Conservation (phyloP, 2,113 vertebrate species). For the Emberiza fucata region DNA sequence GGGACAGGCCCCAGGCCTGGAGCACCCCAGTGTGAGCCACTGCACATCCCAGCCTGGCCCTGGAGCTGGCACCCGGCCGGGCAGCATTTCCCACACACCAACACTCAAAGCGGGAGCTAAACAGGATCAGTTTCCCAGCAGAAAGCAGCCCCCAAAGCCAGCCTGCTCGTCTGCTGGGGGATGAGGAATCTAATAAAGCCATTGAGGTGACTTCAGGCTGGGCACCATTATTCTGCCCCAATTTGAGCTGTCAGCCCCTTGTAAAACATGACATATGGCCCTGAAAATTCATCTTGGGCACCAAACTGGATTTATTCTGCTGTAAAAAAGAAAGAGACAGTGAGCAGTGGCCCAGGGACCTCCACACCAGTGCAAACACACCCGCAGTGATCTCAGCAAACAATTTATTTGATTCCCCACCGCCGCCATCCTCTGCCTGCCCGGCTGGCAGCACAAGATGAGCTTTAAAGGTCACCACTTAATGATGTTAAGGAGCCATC, state of each 20-base stretch:
- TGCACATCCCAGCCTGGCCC: not conserved
- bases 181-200: conserved; percentile 22
- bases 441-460: conserved; percentile 28
- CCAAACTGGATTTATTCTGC: conserved; percentile 58
- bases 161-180: not conserved
- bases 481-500: conserved; percentile 47
- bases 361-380: not conserved
- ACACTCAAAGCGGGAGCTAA: not conserved
- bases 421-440: not conserved
- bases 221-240: conserved; percentile 43
- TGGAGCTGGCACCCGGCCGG: not conserved
- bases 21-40: not conserved
- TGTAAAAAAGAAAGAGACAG: conserved; percentile 37
- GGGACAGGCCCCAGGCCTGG: too few species aligned
- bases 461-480: conserved; percentile 63
- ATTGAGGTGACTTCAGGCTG: not conserved
- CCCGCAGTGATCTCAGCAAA: conserved; percentile 4
- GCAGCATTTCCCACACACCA: not conserved
- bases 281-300: conserved; percentile 29
- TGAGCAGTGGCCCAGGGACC: conserved; percentile 31
- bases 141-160: not conserved
- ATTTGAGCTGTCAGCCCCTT: conserved; percentile 36
- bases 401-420: conserved; percentile 21
- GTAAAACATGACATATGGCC: conserved; percentile 47
- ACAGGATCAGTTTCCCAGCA: not conserved